These are phyloP conservation scores for Eilema sororculum DNA, from an alignment of 2,888 invertebrate genomes.

Conservation along the genomic window DNA sequence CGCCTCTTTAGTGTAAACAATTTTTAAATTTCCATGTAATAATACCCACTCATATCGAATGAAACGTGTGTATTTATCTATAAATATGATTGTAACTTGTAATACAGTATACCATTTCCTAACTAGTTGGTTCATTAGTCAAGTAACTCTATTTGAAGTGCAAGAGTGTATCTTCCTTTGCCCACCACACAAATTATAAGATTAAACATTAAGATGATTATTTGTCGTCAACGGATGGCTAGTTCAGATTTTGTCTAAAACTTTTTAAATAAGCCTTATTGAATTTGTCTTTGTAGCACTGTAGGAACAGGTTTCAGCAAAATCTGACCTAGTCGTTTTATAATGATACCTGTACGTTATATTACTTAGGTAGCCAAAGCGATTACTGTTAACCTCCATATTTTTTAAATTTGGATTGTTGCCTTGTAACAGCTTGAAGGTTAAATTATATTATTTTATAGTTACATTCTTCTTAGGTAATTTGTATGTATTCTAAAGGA, in stretches of 20 bases:
- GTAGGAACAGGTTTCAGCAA: slow-evolving; percentile 19
- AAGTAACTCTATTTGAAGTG: slow-evolving; percentile 19
- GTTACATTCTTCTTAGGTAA: slow-evolving; percentile 64
- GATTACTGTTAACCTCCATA: slow-evolving; percentile 71
- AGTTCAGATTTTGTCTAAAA: slow-evolving; percentile 43
- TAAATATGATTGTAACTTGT: background rate
- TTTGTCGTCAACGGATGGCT: slow-evolving; percentile 26
- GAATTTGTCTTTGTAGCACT: background rate
- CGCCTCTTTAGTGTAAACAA: no score
- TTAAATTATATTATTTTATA: slow-evolving; percentile 54
- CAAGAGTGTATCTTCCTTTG: slow-evolving; percentile 36
- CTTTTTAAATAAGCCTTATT: background rate
- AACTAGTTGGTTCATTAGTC: slow-evolving; percentile 4
- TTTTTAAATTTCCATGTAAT: no score
- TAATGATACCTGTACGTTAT: slow-evolving; percentile 24
- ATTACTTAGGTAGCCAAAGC: slow-evolving; percentile 69
- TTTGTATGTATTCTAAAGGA: slow-evolving; percentile 74
- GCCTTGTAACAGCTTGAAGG: slow-evolving; percentile 53
- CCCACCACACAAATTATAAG: slow-evolving; percentile 49
- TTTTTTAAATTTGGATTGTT: slow-evolving; percentile 61
- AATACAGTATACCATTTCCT: slow-evolving; percentile 22
- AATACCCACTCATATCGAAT: no score
- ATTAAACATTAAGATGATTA: slow-evolving; percentile 29
- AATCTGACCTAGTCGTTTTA: slow-evolving; percentile 33
- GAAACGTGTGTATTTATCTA: background rate